Percentiles rank a stretch among this genome's conserved stretches.
Conservation (phyloP, 92 coral and sea anemone genomes). For the Epizoanthus ramosus region DNA sequence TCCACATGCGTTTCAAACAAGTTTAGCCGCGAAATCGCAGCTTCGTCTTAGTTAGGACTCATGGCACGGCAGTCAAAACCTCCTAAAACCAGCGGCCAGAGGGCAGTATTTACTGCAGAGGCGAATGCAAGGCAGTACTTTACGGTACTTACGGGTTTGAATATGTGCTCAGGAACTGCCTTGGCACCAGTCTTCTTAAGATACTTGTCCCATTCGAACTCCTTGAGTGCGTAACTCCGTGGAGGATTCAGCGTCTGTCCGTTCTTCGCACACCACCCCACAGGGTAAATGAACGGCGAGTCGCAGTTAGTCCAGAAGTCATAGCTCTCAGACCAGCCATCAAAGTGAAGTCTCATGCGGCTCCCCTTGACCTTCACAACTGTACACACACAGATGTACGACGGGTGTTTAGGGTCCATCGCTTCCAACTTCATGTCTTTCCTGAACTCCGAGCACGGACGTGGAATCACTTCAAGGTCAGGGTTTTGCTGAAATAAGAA, state of each 20-base stretch:
- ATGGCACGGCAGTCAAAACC: no score
- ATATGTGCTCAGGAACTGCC: conserved; percentile 83
- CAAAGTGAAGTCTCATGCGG: conserved; percentile 91
- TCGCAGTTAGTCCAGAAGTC: conserved; percentile 98
- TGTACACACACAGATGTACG: conserved; percentile 95
- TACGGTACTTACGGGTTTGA: conserved; percentile 80
- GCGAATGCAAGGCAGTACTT: no score
- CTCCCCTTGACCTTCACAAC: conserved; percentile 95
- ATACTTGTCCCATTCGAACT: conserved; percentile 79
- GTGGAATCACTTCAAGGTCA: conserved; percentile 66
- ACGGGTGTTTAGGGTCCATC: conserved; percentile 95
- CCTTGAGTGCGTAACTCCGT: conserved; percentile 74
- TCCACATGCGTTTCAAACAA: no score
- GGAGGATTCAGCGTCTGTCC: conserved; percentile 90
- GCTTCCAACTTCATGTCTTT: conserved; percentile 97
- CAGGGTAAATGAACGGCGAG: conserved; percentile 88
- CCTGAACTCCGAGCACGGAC: conserved; percentile 73
- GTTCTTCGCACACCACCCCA: conserved; percentile 93
- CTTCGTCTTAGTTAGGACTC: no score
- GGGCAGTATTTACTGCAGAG: no score
- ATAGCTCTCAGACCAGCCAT: conserved; percentile 99
- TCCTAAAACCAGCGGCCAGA: no score
- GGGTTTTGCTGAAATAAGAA: conserved; percentile 66
- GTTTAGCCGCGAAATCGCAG: no score
- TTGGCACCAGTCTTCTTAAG: conserved; percentile 71